A percentile compares a stretch with the other conserved stretches of the same genome.
These are phyloP conservation scores for Varroa destructor DNA, from an alignment of 1,140 invertebrate genomes.

Conservation along the genomic window DNA sequence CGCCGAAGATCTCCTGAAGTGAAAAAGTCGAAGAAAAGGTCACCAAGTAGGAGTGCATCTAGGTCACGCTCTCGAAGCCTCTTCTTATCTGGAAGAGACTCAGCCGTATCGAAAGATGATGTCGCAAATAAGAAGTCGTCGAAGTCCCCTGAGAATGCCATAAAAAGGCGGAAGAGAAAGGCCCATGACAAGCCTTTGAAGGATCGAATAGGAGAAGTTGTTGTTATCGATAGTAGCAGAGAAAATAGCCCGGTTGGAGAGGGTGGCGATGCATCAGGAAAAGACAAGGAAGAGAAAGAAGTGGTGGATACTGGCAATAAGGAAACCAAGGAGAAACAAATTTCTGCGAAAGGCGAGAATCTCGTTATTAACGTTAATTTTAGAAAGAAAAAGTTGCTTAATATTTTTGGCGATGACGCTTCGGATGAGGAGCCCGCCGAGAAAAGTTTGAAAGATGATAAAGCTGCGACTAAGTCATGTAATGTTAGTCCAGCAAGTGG, in stretches of 20 bases:
- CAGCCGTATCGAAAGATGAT: constrained; percentile 5
- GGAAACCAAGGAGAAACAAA: neutral
- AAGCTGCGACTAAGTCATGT: neutral
- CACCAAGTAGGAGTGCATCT: constrained; percentile 1
- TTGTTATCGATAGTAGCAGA: constrained; percentile 16
- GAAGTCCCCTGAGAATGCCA: neutral
- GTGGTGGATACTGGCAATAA: too few relatives aligned
- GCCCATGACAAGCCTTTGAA: neutral
- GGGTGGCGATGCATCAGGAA: too few relatives aligned
- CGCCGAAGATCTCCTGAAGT: neutral
- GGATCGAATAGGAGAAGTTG: constrained; percentile 15
- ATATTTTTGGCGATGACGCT: constrained; percentile 20
- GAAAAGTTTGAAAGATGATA: neutral
- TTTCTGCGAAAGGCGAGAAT: constrained; percentile 18
- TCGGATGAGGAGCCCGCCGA: constrained; percentile 1
- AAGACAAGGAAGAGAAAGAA: too few relatives aligned
- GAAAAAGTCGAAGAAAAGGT: constrained; percentile 22
- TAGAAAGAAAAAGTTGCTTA: constrained; percentile 7
- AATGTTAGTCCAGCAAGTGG: neutral
- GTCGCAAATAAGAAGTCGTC: neutral
- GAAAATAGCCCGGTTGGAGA: neutral
- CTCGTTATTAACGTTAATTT: constrained; percentile 17
- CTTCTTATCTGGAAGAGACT: constrained; percentile 1
- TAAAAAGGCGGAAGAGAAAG: constrained; percentile 6
- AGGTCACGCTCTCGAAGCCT: constrained; percentile 4